A percentile compares a stretch with the other conserved stretches of the same genome.
Evolutionary conservation across 2,797 vertebrate species (phyloP).

Genomic region (Vireo griseus): DNA sequence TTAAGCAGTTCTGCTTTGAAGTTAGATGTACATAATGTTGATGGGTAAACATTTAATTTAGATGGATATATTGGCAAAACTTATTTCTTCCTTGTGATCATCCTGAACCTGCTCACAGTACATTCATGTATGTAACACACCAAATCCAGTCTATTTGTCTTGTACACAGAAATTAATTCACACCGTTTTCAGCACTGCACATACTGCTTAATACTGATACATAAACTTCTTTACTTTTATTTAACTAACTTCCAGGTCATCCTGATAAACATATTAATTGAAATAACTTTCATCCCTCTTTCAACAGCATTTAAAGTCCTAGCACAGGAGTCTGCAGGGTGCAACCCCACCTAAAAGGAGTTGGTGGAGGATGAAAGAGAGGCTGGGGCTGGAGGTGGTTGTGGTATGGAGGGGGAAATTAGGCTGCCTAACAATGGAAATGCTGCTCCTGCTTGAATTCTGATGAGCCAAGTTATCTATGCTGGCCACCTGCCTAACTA

Average conservation of each 20-base stretch:
- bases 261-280: neutral
- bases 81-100: neutral
- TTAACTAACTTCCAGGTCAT: neutral
- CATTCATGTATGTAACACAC: neutral
- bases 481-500: slow-evolving; percentile 12
- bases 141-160: neutral
- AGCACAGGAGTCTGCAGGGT: neutral
- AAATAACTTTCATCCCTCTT: neutral
- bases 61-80: neutral
- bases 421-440: neutral
- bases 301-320: neutral
- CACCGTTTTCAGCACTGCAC: neutral
- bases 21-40: neutral
- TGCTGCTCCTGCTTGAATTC: neutral
- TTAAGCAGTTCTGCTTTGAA: neutral
- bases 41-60: neutral
- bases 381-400: neutral
- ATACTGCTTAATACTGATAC: neutral
- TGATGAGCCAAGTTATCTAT: neutral
- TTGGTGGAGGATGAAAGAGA: neutral
- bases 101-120: neutral
- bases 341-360: neutral
- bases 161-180: neutral
- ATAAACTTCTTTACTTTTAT: neutral
- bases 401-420: neutral